Conservation (phyloP, 2,113 vertebrate genomes). For the Hemichromis elongatus region DNA sequence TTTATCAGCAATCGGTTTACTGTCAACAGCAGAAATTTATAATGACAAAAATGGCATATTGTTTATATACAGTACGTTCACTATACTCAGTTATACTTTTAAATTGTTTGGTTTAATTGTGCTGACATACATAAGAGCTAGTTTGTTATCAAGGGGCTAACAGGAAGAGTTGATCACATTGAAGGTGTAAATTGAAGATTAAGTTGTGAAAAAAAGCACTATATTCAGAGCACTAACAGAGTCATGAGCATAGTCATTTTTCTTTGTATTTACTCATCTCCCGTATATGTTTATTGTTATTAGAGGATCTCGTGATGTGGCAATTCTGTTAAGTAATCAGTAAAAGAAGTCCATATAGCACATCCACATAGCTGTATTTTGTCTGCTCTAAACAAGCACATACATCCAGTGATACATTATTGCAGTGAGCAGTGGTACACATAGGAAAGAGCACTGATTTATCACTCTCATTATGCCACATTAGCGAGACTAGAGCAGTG, state of each 20-base stretch:
- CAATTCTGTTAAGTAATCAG: neutral
- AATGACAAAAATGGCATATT: neutral
- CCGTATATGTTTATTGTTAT: neutral
- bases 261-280: neutral
- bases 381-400: neutral
- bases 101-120: neutral
- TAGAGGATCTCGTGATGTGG: neutral
- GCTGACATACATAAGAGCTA: neutral
- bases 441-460: slow-evolving; percentile 16
- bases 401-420: neutral
- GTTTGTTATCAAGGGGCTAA: neutral
- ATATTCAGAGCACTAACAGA: neutral
- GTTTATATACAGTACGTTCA: neutral
- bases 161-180: neutral
- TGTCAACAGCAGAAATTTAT: neutral
- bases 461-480: slow-evolving; percentile 39
- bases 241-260: neutral
- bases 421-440: neutral
- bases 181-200: neutral
- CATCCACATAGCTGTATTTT: slow-evolving; percentile 6
- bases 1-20: neutral
- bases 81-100: neutral
- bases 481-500: slow-evolving; percentile 21
- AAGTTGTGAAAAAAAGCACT: neutral
- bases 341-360: too few relatives aligned